These are phyloP conservation scores for Drosophila malerkotliana DNA, from an alignment of 1,140 invertebrate species.

Conservation along the genomic window DNA sequence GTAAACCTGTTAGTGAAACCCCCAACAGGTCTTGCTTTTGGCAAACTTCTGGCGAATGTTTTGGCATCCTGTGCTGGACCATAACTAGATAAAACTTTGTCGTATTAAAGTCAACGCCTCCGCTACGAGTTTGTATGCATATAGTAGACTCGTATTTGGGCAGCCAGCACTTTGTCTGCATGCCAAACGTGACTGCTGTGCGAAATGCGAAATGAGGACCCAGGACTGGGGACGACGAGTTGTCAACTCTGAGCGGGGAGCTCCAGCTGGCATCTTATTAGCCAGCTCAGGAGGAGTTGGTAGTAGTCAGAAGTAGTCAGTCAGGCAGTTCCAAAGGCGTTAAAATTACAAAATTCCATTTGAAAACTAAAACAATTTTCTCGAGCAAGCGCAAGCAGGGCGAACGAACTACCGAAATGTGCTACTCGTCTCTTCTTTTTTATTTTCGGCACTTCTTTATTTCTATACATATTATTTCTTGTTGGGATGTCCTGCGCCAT, in stretches of 20 bases:
- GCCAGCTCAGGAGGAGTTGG: conserved; percentile 12
- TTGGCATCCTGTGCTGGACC: conserved; percentile 7
- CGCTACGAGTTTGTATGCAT: conserved; percentile 33
- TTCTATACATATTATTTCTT: conserved; percentile 20
- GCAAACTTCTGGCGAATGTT: conserved; percentile 8
- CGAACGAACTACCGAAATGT: conserved; percentile 45
- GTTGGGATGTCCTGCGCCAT: conserved; percentile 71
- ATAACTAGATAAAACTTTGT: conserved; percentile 34
- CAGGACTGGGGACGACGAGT: conserved; percentile 22
- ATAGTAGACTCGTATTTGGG: conserved; percentile 42
- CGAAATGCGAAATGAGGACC: conserved; percentile 34
- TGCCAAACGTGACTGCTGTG: conserved; percentile 69
- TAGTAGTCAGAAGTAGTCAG: conserved; percentile 9
- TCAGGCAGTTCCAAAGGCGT: conserved; percentile 54
- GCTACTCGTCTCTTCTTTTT: conserved; percentile 40
- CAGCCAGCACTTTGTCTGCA: conserved; percentile 61
- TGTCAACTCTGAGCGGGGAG: conserved; percentile 43
- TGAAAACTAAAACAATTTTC: conserved; percentile 81
- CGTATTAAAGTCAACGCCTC: conserved; percentile 45
- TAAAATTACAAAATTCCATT: conserved; percentile 83
- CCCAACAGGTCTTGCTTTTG: background rate
- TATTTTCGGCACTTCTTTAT: background rate
- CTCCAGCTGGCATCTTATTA: conserved; percentile 40
- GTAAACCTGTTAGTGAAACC: too few species aligned
- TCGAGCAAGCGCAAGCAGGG: conserved; percentile 20